Evolutionary conservation across 1,140 invertebrate species (phyloP).

Genomic region (Eriosoma lanigerum): DNA sequence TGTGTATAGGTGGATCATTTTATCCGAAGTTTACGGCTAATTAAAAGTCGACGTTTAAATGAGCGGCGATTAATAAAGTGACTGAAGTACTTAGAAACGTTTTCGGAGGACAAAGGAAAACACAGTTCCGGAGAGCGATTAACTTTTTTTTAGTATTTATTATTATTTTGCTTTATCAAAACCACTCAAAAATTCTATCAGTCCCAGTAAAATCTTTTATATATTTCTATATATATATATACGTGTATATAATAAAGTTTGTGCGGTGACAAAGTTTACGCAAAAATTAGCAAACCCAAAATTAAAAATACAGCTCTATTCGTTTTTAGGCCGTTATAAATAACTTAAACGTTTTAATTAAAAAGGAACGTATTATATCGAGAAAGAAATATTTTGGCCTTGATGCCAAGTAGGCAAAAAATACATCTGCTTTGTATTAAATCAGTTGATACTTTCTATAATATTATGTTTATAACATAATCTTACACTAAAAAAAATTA

Average conservation of each 20-base stretch:
- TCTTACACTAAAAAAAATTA: no score
- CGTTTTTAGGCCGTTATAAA: neutral
- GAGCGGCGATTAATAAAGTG: conserved; percentile 46
- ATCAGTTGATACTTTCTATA: no score
- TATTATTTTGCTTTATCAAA: conserved; percentile 30
- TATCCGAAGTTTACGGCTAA: conserved; percentile 51
- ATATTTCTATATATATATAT: no score
- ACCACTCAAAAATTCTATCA: conserved; percentile 6
- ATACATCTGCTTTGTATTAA: no score
- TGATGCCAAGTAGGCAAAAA: no score
- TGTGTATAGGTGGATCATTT: conserved; percentile 45
- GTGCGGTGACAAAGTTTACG: neutral
- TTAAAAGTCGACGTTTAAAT: conserved; percentile 52
- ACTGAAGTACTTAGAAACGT: conserved; percentile 26
- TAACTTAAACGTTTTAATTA: no score
- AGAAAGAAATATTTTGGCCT: no score
- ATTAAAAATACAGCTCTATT: neutral
- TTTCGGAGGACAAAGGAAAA: conserved; percentile 43
- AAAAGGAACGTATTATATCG: no score
- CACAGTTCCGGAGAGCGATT: conserved; percentile 31
- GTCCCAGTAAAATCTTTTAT: neutral
- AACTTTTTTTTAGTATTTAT: conserved; percentile 12
- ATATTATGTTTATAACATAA: no score
- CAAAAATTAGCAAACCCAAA: neutral
- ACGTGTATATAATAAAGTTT: conserved; percentile 1